Evolutionary conservation across 2,797 vertebrate genomes (phyloP).

Genomic region (Hoplostethus mediterraneus): DNA sequence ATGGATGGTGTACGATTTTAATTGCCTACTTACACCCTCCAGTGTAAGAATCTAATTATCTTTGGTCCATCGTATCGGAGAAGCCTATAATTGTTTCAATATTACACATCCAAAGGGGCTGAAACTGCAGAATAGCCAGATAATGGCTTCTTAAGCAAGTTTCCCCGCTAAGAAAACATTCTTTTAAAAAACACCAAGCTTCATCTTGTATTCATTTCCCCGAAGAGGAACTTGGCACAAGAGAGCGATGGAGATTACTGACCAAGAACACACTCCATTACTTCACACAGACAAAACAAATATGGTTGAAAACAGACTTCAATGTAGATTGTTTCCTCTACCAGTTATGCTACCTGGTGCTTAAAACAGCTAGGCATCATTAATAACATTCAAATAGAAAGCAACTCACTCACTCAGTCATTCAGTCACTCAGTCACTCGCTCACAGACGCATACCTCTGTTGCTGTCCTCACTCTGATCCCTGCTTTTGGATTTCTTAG

Average conservation of each 20-base stretch:
- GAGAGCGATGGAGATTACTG: conserved; percentile 68
- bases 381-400: conserved; percentile 17
- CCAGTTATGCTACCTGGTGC: conserved; percentile 1
- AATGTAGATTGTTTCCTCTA: conserved; percentile 25
- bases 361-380: conserved; percentile 21
- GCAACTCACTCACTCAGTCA: neutral
- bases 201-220: conserved; percentile 82
- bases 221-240: conserved; percentile 71
- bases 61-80: conserved; percentile 86
- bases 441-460: conserved; percentile 40
- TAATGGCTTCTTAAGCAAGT: conserved; percentile 86
- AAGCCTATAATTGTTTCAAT: conserved; percentile 88
- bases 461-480: conserved; percentile 66
- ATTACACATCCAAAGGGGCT: conserved; percentile 85
- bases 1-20: conserved; percentile 86
- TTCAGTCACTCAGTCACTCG: neutral
- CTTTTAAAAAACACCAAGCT: conserved; percentile 70
- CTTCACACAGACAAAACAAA: conserved; percentile 49
- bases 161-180: conserved; percentile 81
- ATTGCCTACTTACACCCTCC: conserved; percentile 85
- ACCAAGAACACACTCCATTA: conserved; percentile 66
- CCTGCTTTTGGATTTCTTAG: conserved; percentile 64
- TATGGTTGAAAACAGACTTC: conserved; percentile 51
- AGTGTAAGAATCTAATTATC: conserved; percentile 89
- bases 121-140: conserved; percentile 84